Base-by-base conservation (phyloP, 2,888 invertebrate genomes). In the Boloria euphrosyne region DNA sequence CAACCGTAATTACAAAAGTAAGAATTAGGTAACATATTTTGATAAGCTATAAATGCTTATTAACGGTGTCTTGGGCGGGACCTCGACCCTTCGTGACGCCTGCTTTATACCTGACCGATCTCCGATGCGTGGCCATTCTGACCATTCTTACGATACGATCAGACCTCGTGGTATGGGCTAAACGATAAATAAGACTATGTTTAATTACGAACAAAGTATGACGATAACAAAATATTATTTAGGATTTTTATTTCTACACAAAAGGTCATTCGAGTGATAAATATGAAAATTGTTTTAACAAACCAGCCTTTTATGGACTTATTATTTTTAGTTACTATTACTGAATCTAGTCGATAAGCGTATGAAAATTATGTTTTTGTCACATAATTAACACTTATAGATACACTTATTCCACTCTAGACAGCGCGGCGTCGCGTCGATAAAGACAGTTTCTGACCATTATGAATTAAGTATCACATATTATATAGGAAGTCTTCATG, bases 41-140 rank as follows among this genome's bases (percentile, higher is more conserved):
- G 88, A 89, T 89, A 90, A 83, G 82, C 86, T 88, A 85, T 85
- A 84, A 87, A 87, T 82, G 89, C 87, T 90, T 88, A 90, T 88
- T 87, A 90, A 85, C 83, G 82, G 66, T 53, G 78, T 27, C 78
- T 78, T 76, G 80, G 85, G 83, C 85, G 82, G 81, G 81, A 87
- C 87, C 89, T 89, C 90, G 89, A 90, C 85, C 77, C 78, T 90
- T 90, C 91, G 91, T 92, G 91, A 90, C 91, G 85, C 80, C 81
- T 90, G 90, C 90, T 86, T 91, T 90, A 90, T 87, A 84, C 78
- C 75, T 76, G 84, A 80, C 74, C 87, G 89, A 89, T 91, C 89
- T 87, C 79, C 84, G 80, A 83, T 80, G 85, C 85, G 84, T 82
- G 82, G 81, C 75, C 72, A 73, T 73, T 74, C 73, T 71, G 74